Base-by-base conservation (phyloP, 2,797 vertebrate species). In the Pogoniulus pusillus region DNA sequence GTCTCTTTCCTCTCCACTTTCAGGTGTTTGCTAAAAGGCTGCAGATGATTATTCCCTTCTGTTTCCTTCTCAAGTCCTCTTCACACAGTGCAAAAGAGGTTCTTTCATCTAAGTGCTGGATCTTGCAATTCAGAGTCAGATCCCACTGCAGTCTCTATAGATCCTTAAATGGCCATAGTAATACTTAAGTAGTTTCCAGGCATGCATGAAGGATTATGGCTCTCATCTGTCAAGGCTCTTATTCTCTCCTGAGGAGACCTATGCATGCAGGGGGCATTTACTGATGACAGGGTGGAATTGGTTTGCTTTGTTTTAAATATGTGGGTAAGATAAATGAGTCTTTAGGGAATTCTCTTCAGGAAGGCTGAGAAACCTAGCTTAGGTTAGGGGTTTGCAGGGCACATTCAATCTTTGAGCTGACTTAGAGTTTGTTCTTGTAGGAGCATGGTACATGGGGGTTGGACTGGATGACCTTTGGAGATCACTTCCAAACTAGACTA, bases 21-120 rank as follows among this genome's bases (percentile, higher is more conserved):
- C n/a, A 85, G 62, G 62, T 32, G 19, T 84, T 70, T 79, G 32
- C 87, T 87, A 85, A 84, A 95, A 93, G 53, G 30, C 57, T 75
- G n/a, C n/a, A n/a, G n/a, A n/a, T 77, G 35, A 85, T 81, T 85
- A 66, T 85, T 90, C 23, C 62, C 30, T 85, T 80, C 37, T 74
- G 37, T 26, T 89, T 93, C n/a, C 32, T 92, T 90, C 60, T 94
- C 39, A 84, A 87, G 32, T 65, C 45, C 34, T 30, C 70, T 86
- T 60, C 59, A 64, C 0, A 1, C 8, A 54, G 37, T 0, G 0
- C 34, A 53, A 72, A 70, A 54, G 53, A 85, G 29, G 2, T 76
- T 78, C 66, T 91, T 90, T 91, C 49, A 89, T 82, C 73, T 37
- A 63, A 55, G 39, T 16, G 16, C 71, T 62, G 85, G 51, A 82